These are phyloP conservation scores for Lottia scabra DNA, from an alignment of 2,888 invertebrate species.

Conservation along the genomic window DNA sequence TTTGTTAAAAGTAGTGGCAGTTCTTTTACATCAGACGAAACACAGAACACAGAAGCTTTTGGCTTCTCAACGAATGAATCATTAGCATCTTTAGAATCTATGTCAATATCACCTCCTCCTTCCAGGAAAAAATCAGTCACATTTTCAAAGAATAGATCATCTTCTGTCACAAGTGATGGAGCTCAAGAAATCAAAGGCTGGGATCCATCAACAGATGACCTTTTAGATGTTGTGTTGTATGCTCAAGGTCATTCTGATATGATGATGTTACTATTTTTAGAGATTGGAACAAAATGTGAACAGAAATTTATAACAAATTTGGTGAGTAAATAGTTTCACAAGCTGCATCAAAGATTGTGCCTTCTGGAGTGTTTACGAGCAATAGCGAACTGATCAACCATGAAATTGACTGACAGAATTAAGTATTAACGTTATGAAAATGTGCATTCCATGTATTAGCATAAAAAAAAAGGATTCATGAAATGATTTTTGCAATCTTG, in stretches of 20 bases:
- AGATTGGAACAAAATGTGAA: slow-evolving; percentile 39
- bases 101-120: background rate
- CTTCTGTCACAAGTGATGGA: slow-evolving; percentile 10
- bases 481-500: no score
- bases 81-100: background rate
- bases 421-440: no score
- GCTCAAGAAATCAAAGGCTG: slow-evolving; percentile 19
- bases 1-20: background rate
- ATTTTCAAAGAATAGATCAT: background rate
- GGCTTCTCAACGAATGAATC: background rate
- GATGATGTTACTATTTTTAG: slow-evolving; percentile 52
- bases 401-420: no score
- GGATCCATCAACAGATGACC: slow-evolving; percentile 40
- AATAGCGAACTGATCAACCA: no score
- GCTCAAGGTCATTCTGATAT: slow-evolving; percentile 60
- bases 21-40: background rate
- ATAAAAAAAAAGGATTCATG: no score
- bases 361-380: background rate
- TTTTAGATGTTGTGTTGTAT: slow-evolving; percentile 52
- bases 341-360: no score
- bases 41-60: background rate
- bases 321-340: no score
- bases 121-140: slow-evolving; percentile 12
- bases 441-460: no score
- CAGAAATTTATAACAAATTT: slow-evolving; percentile 44